A percentile compares a stretch with the other conserved stretches of the same genome.
Conservation (phyloP, 2,888 invertebrate genomes). For the Ceraclea dissimilis region DNA sequence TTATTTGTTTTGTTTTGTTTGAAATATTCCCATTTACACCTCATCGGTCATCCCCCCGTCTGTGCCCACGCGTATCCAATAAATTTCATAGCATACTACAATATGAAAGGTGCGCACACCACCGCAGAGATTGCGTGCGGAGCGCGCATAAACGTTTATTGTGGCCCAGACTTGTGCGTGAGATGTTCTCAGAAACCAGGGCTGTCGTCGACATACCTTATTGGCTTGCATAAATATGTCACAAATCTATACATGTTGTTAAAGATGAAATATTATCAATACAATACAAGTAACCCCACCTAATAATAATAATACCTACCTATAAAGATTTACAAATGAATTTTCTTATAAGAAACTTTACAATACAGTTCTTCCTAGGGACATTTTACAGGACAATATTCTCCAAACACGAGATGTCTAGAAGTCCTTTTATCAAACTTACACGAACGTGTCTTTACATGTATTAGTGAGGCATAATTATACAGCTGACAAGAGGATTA, state of each 20-base stretch:
- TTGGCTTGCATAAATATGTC: background rate
- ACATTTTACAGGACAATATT: too few relatives aligned
- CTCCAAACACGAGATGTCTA: too few relatives aligned
- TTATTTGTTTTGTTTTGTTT: background rate
- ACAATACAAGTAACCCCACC: too few relatives aligned
- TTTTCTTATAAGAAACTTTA: too few relatives aligned
- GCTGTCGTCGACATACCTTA: slow-evolving; percentile 1
- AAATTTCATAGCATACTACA: slow-evolving; percentile 21
- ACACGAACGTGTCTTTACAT: too few relatives aligned
- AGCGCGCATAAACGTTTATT: slow-evolving; percentile 25
- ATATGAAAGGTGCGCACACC: slow-evolving; percentile 1
- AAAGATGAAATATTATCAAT: background rate
- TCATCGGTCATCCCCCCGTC: slow-evolving; percentile 3
- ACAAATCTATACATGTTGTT: background rate
- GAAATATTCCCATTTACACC: slow-evolving; percentile 1
- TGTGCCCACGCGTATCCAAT: slow-evolving; percentile 18
- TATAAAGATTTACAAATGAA: background rate
- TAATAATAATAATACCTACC: background rate
- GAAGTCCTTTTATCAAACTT: too few relatives aligned
- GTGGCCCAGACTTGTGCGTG: slow-evolving; percentile 4
- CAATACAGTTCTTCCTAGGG: too few relatives aligned
- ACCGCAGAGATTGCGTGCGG: slow-evolving; percentile 20
- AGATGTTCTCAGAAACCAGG: slow-evolving; percentile 1
- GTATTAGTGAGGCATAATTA: too few relatives aligned
- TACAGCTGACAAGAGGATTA: too few relatives aligned